Evolutionary conservation across 92 coral and sea anemone genomes (phyloP), one percentile per base, ranked within the genome.

Genomic region (Blastomussa wellsi): DNA sequence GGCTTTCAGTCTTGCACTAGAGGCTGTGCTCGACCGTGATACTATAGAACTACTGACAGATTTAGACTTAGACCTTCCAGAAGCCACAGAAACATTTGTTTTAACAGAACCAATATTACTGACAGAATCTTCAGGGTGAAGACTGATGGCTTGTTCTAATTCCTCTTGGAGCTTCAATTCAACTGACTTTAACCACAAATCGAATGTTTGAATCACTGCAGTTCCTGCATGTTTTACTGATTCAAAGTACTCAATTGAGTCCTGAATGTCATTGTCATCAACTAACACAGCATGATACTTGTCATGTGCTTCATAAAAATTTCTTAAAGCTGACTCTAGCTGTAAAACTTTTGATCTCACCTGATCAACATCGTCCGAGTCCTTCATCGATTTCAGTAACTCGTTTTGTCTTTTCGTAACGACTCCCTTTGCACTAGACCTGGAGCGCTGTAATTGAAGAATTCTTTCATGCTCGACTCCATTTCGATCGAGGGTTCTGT

Each of bases 231-330:
- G 79, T 22, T 44, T 75, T 28, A 75, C 79, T 75, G 62, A 47
- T 75, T 47, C 62, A 75, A 75, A 75, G 42, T 44, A 75, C 41
- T 75, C 79, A 31, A 75, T 44, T 16, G 67, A 76, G 41, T 76
- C 80, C 80, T 15, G 80, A 76, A 76, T 76, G 24, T 62, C 42
- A 31, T 16, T 68, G 6, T 33, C 77, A 74, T 78, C 72, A 35
- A 24, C 35, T 41, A 78, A 62, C 71, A 52, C 82, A 78, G 70
- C 82, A 52, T 78, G 82, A 79, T 79, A 79, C 82, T 39, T 79
- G 22, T 60, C 82, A 79, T 79, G 82, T 79, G 72, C 67, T 81
- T 81, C 85, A 24, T 81, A n/a, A 81, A 81, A 81, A 48, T 67
- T 47, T 65, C 64, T 81, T 55, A 67, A 8, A 32, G 85, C 85